Conservation (phyloP, 1,140 invertebrate genomes). For the Bombyx mandarina region DNA sequence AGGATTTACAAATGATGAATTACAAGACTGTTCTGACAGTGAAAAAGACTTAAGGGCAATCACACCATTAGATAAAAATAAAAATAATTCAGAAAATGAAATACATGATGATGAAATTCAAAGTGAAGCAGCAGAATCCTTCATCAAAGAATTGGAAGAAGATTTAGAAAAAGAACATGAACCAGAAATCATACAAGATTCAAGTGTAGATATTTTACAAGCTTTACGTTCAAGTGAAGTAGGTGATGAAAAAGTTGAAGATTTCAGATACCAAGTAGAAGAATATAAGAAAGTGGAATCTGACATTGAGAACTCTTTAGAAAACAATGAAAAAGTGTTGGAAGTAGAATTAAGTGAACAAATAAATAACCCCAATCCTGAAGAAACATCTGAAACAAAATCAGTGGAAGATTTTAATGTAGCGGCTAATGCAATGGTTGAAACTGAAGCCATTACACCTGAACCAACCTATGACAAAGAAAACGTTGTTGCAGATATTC, state of each 20-base stretch:
- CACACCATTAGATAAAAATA: slow-evolving; percentile 47
- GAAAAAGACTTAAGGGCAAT: slow-evolving; percentile 42
- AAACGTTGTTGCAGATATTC: slow-evolving; percentile 36
- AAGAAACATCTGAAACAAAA: neutral
- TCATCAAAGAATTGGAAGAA: slow-evolving; percentile 7
- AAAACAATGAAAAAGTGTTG: too few species aligned
- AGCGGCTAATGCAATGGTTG: slow-evolving; percentile 2
- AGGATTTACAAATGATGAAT: slow-evolving; percentile 54
- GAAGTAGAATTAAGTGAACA: neutral
- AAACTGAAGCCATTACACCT: slow-evolving; percentile 12
- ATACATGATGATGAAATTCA: slow-evolving; percentile 35
- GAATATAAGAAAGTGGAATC: too few species aligned
- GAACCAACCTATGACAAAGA: slow-evolving; percentile 22
- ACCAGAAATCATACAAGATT: neutral
- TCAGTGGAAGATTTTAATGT: neutral
- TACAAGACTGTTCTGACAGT: slow-evolving; percentile 46
- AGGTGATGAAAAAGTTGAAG: too few species aligned
- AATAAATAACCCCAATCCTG: neutral
- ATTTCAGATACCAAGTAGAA: too few species aligned
- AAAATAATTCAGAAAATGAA: slow-evolving; percentile 44
- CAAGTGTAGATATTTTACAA: slow-evolving; percentile 1
- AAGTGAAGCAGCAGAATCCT: slow-evolving; percentile 5
- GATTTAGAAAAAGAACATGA: neutral
- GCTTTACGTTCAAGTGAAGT: neutral
- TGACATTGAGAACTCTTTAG: too few species aligned